Evolutionary conservation across 2,797 vertebrate species (phyloP).

Genomic region (Lepidocolaptes lacrymiger): DNA sequence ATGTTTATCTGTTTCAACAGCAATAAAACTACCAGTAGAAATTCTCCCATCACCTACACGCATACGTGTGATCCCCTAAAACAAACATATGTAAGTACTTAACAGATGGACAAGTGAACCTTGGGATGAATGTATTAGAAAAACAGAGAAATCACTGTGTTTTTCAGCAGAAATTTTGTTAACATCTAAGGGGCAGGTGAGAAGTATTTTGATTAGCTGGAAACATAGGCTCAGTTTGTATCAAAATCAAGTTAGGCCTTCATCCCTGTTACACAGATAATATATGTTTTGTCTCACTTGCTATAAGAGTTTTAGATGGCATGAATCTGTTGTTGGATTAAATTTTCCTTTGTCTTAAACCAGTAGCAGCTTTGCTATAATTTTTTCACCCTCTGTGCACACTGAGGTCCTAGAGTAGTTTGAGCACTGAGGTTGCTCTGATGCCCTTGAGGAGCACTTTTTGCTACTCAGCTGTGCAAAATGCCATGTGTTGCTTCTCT

Average conservation of each 20-base stretch:
- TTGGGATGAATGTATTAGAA: constrained; percentile 50
- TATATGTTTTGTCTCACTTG: background rate
- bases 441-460: constrained; percentile 57
- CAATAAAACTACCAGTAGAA: constrained; percentile 69
- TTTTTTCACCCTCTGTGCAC: background rate
- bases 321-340: background rate
- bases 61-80: background rate
- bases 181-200: background rate
- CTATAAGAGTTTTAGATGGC: background rate
- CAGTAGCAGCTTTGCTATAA: background rate
- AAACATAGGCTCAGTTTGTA: background rate
- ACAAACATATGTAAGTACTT: constrained; percentile 59
- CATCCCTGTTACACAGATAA: background rate
- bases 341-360: constrained; percentile 9
- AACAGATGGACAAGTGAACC: constrained; percentile 74
- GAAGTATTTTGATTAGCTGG: background rate
- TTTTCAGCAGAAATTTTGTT: background rate
- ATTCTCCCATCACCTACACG: constrained; percentile 39
- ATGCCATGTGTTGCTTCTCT: constrained; percentile 45
- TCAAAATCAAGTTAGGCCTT: background rate
- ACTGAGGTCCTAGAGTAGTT: constrained; percentile 5
- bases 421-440: constrained; percentile 1
- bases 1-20: constrained; percentile 66
- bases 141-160: constrained; percentile 14
- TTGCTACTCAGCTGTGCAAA: constrained; percentile 56